phyloP scores from a whole-genome alignment of 2,113 vertebrate genomes.

The Clarias magur region DNA sequence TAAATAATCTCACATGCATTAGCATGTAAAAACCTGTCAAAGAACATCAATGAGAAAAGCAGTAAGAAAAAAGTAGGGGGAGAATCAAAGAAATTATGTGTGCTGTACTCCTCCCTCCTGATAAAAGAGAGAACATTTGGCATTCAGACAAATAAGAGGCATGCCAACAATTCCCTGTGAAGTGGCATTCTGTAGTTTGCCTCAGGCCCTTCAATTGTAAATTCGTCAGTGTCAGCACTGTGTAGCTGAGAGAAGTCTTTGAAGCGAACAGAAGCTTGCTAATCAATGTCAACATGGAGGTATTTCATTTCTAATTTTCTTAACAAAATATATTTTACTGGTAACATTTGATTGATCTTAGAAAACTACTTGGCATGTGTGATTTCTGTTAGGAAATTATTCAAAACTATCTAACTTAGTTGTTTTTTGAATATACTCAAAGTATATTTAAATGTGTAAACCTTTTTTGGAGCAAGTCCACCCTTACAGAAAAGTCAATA shows the following conservation, averaged over 20 bases:
- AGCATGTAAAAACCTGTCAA: conserved; percentile 39
- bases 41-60: conserved; percentile 18
- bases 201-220: conserved; percentile 62
- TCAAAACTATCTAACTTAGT: conserved; percentile 3
- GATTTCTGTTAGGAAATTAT: conserved; percentile 11
- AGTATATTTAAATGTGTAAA: conserved; percentile 10
- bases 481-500: neutral
- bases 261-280: conserved; percentile 50
- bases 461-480: neutral
- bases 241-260: conserved; percentile 56
- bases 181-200: conserved; percentile 70
- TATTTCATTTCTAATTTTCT: conserved; percentile 50
- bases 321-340: conserved; percentile 41
- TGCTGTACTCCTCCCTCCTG: conserved; percentile 26
- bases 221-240: conserved; percentile 70
- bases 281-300: conserved; percentile 61
- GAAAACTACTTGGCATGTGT: neutral
- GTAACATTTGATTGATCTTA: conserved; percentile 31
- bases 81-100: conserved; percentile 44
- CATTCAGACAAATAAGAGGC: conserved; percentile 44
- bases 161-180: conserved; percentile 59
- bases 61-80: neutral
- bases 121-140: conserved; percentile 41
- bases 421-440: conserved; percentile 14
- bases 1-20: conserved; percentile 32